Evolutionary conservation across 2,113 vertebrate genomes (phyloP), one percentile per base, ranked within the genome.

Genomic region (Notiomystis cincta): DNA sequence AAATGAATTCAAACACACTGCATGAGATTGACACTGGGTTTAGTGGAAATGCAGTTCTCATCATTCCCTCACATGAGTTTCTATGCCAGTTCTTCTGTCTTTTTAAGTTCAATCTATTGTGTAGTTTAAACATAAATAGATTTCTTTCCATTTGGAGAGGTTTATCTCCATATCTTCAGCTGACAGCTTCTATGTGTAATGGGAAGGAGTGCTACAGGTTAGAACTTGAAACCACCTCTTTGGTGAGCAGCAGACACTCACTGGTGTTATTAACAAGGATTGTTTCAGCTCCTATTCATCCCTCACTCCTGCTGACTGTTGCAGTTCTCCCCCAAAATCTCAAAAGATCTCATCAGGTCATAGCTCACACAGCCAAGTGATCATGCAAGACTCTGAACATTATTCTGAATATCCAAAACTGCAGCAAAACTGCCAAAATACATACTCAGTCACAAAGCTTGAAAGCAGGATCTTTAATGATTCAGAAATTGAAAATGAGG

Each of bases 201-300:
- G 72, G 54, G 40, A 94, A 81, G 44, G 66, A 93, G 88, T n/a
- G 44, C 64, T 86, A 6, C 90, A 93, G 60, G 95, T 96, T 75
- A 56, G 69, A 93, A 95, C 96, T 93, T 95, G 93, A 93, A 93
- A 79, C 22, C 56, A 67, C 20, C n/a, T 48, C 56, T 73, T 77
- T 53, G 53, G 53, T 0, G 1, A 88, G 82, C 87, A 82, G 75
- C 76, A 94, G 80, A 62, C 57, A 54, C 58, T 61, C 19, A 4
- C 82, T 90, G 82, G 75, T 65, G 51, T 79, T 77, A 66, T 82
- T 90, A 93, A 66, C 54, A 60, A n/a, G 79, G 79, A 73, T 92
- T 2, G 1, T 83, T 95, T 93, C 60, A 92, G 53, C 71, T 85
- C 8, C 61, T 56, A 0, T 82, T 90, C 67, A 54, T 93, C 60